Evolutionary conservation across 2,113 vertebrate species (phyloP).

Genomic region (Carassius gibelio): DNA sequence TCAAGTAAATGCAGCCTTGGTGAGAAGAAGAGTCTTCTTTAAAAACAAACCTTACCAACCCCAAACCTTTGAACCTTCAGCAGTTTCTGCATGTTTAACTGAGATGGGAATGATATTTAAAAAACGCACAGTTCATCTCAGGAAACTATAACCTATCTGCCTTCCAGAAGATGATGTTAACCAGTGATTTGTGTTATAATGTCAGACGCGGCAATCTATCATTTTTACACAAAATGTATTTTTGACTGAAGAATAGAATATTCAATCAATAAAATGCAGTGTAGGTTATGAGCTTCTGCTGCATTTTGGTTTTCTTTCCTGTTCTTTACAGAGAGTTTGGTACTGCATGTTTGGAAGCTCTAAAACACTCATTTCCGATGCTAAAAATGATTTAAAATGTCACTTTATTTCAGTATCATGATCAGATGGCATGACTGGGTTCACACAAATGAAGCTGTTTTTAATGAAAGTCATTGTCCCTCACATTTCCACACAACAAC

Average conservation of each 20-base stretch:
- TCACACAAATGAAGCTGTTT: background rate
- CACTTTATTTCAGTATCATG: background rate
- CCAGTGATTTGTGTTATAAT: background rate
- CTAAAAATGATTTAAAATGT: background rate
- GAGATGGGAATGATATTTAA: background rate
- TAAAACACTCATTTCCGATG: background rate
- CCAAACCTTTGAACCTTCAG: background rate
- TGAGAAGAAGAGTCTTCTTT: background rate
- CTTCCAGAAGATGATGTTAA: background rate
- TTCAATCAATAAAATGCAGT: background rate
- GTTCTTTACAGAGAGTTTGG: background rate
- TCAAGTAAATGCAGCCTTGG: background rate
- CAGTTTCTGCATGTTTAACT: background rate
- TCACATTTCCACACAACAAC: background rate
- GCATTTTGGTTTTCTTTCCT: background rate
- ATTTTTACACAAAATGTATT: background rate
- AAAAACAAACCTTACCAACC: background rate
- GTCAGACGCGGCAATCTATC: background rate
- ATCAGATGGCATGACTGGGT: background rate
- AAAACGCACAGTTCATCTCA: background rate
- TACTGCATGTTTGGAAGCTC: background rate
- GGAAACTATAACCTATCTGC: background rate
- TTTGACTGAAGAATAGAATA: background rate
- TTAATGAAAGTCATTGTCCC: background rate
- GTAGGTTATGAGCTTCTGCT: background rate